Conservation (phyloP, 2,888 invertebrate species). For the Parnassius apollo region DNA sequence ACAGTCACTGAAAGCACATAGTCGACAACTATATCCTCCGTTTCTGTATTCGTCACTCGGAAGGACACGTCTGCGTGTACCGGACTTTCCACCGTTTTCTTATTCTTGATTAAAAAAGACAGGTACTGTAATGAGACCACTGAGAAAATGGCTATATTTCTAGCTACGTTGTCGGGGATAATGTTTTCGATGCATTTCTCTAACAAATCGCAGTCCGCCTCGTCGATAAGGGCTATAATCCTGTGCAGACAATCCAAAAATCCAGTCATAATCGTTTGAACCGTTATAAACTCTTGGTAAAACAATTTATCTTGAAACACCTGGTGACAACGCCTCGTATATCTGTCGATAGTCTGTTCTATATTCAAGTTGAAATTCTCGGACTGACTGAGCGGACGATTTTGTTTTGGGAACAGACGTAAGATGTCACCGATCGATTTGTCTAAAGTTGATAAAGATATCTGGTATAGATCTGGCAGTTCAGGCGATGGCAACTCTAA, state of each 20-base stretch:
- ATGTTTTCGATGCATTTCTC: slow-evolving; percentile 70
- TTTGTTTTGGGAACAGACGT: slow-evolving; percentile 71
- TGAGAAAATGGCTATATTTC: slow-evolving; percentile 64
- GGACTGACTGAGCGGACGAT: slow-evolving; percentile 71
- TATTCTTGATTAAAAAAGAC: slow-evolving; percentile 74
- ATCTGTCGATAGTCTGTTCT: slow-evolving; percentile 72
- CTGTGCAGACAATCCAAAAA: slow-evolving; percentile 55
- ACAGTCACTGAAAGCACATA: slow-evolving; percentile 60
- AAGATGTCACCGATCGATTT: slow-evolving; percentile 64
- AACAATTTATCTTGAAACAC: slow-evolving; percentile 76
- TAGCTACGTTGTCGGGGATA: slow-evolving; percentile 54
- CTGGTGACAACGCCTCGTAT: slow-evolving; percentile 72
- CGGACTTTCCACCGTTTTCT: slow-evolving; percentile 70
- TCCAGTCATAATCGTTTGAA: slow-evolving; percentile 63
- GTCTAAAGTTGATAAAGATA: slow-evolving; percentile 55
- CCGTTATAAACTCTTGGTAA: slow-evolving; percentile 65
- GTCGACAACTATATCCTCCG: slow-evolving; percentile 64
- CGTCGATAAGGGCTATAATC: slow-evolving; percentile 56
- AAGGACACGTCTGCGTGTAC: slow-evolving; percentile 70
- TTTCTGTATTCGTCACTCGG: slow-evolving; percentile 47
- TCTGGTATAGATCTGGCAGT: slow-evolving; percentile 59
- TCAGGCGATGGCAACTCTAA: slow-evolving; percentile 59
- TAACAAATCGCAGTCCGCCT: slow-evolving; percentile 64
- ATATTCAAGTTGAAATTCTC: slow-evolving; percentile 67
- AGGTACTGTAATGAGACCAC: slow-evolving; percentile 73